These are phyloP conservation scores for Papilio machaon DNA, from an alignment of 1,140 invertebrate genomes.

Conservation along the genomic window DNA sequence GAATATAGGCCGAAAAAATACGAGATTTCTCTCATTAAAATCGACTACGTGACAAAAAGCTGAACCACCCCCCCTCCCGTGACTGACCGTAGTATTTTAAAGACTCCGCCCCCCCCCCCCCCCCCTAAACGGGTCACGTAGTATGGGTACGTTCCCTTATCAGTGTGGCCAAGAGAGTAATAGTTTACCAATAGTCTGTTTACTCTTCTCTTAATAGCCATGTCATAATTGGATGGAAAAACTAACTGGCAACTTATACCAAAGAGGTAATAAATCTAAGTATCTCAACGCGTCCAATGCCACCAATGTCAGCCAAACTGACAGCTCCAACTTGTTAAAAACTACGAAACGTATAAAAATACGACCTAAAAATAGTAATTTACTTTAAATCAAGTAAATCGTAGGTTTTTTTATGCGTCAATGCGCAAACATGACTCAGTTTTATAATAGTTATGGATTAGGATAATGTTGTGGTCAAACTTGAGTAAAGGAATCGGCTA, in stretches of 20 bases:
- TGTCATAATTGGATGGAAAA: neutral
- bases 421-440: constrained; percentile 14
- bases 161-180: neutral
- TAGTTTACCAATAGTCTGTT: neutral
- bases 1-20: too few species aligned
- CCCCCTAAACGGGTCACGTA: too few species aligned
- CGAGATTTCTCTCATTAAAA: too few species aligned
- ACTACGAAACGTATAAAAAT: constrained; percentile 15
- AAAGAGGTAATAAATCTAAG: constrained; percentile 5
- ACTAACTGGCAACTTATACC: neutral
- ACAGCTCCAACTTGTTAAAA: constrained; percentile 20
- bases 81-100: too few species aligned
- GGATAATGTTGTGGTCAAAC: neutral
- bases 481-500: neutral
- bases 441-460: constrained; percentile 11
- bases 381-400: constrained; percentile 4
- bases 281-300: neutral
- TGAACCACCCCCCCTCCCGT: too few species aligned
- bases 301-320: constrained; percentile 9
- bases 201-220: neutral
- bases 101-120: too few species aligned
- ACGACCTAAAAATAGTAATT: neutral
- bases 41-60: too few species aligned
- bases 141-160: too few species aligned
- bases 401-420: constrained; percentile 2